Evolutionary conservation across 2,797 vertebrate species (phyloP).

Genomic region (Chelonia mydas): DNA sequence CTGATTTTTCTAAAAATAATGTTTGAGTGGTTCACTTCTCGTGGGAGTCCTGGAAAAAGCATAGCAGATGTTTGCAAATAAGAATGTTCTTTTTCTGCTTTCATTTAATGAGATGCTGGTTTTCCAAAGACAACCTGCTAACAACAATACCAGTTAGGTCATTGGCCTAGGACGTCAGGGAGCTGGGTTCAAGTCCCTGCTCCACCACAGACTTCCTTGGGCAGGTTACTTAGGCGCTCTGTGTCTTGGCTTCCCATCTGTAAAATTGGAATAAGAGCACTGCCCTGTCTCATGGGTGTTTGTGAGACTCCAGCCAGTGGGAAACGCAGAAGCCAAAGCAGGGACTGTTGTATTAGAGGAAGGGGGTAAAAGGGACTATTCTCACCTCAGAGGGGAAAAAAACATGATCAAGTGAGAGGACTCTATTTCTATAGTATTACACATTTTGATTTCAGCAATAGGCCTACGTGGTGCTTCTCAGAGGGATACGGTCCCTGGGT

Average conservation of each 20-base stretch:
- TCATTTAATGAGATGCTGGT: neutral
- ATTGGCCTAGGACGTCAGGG: neutral
- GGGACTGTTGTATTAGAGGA: neutral
- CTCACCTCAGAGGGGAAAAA: neutral
- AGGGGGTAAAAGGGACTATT: neutral
- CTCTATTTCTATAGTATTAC: neutral
- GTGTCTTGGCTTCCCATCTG: neutral
- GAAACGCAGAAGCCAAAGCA: neutral
- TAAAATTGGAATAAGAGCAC: neutral
- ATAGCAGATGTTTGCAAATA: neutral
- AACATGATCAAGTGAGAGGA: neutral
- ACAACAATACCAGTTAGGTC: neutral
- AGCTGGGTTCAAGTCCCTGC: neutral
- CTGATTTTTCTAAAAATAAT: neutral
- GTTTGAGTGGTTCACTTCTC: neutral
- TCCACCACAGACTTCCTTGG: neutral
- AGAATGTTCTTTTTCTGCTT: neutral
- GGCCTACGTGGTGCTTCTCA: neutral
- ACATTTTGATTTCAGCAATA: neutral
- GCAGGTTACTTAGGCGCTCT: neutral
- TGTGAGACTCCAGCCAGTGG: neutral
- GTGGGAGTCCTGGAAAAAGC: neutral
- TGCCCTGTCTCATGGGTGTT: neutral
- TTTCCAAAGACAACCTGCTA: neutral
- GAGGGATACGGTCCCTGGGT: neutral